A percentile compares a stretch with the other conserved stretches of the same genome.
Evolutionary conservation across 1,140 invertebrate genomes (phyloP).

Genomic region (Formica exsecta): DNA sequence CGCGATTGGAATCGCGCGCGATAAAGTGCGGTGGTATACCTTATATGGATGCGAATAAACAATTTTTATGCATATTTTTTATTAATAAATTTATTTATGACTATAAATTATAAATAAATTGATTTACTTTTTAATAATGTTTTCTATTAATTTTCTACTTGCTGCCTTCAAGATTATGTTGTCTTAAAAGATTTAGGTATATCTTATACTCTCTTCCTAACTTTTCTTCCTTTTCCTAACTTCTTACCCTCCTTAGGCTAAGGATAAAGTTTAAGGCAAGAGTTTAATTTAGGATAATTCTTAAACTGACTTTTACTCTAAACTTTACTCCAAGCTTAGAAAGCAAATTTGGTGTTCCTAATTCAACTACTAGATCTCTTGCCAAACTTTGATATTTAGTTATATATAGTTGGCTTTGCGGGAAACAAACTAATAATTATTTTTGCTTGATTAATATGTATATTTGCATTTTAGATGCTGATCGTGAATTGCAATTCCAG

Average conservation of each 20-base stretch:
- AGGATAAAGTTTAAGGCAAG: slow-evolving; percentile 1
- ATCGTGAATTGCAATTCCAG: not conserved
- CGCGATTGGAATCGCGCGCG: not conserved
- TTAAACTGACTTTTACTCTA: slow-evolving; percentile 3
- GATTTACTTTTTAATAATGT: not conserved
- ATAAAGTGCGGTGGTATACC: not conserved
- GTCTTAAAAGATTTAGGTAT: slow-evolving; percentile 4
- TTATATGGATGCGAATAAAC: not conserved
- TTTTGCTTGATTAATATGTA: not conserved
- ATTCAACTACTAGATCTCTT: slow-evolving; percentile 2
- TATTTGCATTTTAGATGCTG: not conserved
- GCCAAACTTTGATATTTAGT: not conserved
- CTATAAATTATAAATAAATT: not conserved
- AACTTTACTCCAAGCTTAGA: not conserved
- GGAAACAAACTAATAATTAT: not conserved
- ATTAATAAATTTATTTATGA: not conserved
- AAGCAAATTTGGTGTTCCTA: not conserved
- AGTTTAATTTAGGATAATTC: slow-evolving; percentile 2
- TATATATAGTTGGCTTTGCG: not conserved
- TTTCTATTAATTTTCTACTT: not conserved
- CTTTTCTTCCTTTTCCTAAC: not conserved
- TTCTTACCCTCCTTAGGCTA: not conserved
- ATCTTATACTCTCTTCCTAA: not conserved
- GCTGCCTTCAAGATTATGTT: not conserved
- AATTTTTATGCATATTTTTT: too few relatives aligned